phyloP scores from a whole-genome alignment of 2,113 vertebrate genomes.

The Recurvirostra avosetta region DNA sequence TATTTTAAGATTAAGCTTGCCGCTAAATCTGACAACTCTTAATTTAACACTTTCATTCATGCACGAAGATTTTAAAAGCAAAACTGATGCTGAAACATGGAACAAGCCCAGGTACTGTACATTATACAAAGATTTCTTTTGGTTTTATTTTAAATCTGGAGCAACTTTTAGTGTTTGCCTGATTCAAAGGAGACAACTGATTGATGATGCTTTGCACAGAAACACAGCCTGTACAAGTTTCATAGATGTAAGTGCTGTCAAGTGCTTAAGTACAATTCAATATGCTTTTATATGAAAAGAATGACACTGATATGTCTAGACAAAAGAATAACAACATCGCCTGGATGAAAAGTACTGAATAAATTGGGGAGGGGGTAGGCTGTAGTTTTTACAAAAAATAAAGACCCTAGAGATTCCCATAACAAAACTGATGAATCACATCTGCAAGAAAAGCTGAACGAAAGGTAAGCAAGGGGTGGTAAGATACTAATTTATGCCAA shows the following conservation, averaged over 20 bases:
- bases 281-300: conserved; percentile 1
- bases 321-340: conserved; percentile 35
- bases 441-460: background rate
- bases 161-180: background rate
- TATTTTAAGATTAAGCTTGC: background rate
- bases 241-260: background rate
- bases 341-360: background rate
- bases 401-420: background rate
- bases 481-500: background rate
- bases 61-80: background rate
- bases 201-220: background rate
- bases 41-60: background rate
- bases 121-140: background rate
- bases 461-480: background rate
- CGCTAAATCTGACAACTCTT: background rate
- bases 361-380: background rate
- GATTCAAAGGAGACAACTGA: background rate
- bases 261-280: conserved; percentile 40
- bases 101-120: background rate
- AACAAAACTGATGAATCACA: background rate
- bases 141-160: background rate
- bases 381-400: background rate
- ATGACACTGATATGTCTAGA: conserved; percentile 17
- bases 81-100: background rate
- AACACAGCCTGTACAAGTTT: background rate